Conservation (phyloP, 2,113 vertebrate species). For the Synchiropus splendidus region DNA sequence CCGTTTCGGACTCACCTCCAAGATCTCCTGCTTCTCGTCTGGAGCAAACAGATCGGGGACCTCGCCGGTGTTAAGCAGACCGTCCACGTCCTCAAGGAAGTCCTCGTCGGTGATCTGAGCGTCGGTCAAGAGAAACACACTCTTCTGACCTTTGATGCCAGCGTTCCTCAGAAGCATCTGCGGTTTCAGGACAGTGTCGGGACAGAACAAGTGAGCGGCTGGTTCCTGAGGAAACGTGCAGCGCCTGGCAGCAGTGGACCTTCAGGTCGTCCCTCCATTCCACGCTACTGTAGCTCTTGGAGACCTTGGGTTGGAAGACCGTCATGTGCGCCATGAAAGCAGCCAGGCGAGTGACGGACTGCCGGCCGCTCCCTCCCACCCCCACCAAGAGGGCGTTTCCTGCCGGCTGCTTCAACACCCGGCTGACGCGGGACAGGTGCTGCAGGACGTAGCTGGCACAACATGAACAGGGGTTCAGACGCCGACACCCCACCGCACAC, state of each 20-base stretch:
- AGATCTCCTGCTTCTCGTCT: conserved; percentile 90
- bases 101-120: conserved; percentile 91
- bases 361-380: conserved; percentile 89
- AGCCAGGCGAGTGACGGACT: conserved; percentile 88
- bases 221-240: not conserved
- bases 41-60: conserved; percentile 89
- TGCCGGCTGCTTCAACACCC: conserved; percentile 85
- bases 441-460: conserved; percentile 81
- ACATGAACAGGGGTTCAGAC: too few species aligned
- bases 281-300: conserved; percentile 84
- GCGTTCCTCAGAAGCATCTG: conserved; percentile 79
- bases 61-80: conserved; percentile 88
- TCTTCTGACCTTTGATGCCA: conserved; percentile 85
- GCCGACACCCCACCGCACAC: too few species aligned
- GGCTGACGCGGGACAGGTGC: conserved; percentile 87
- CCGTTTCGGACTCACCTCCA: conserved; percentile 72
- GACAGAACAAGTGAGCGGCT: too few species aligned
- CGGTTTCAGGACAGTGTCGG: not conserved
- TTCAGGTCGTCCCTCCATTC: conserved; percentile 97
- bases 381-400: conserved; percentile 87
- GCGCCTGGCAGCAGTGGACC: conserved; percentile 49
- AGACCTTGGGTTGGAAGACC: conserved; percentile 93
- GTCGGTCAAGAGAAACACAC: conserved; percentile 85
- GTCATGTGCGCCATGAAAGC: conserved; percentile 88
- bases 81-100: conserved; percentile 92